Evolutionary conservation across 1,140 invertebrate species (phyloP), one percentile per base, ranked within the genome.

Genomic region (Pseudomyrmex cubaensis): DNA sequence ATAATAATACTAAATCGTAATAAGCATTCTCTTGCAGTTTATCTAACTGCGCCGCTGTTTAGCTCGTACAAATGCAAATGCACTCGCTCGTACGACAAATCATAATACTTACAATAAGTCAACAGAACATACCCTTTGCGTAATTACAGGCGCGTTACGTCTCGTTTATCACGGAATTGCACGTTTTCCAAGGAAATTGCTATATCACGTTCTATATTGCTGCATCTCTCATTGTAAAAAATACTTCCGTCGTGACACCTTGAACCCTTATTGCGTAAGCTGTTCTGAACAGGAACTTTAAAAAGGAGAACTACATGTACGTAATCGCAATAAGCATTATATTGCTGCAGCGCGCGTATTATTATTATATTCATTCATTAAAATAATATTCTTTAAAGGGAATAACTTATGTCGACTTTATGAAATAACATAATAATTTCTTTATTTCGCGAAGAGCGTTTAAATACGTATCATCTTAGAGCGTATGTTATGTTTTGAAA

Each of bases 21-120:
- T 22, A 87, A 87, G 86, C 82, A 87, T 87, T 80, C 3, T 52
- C 35, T 52, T 66, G 9, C 56, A 59, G 73, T 77, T 73, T 67
- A 25, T 57, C 56, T 63, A 63, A 77, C 48, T 66, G 80, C 61
- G 57, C 77, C 35, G 50, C 59, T 22, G 64, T 44, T 57, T 62
- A 63, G 44, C 44, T 87, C 77, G 63, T 77, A 82, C 64, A 88
- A 35, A 88, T 83, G 46, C 52, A 63, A 73, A 88, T 75, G 73
- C 82, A 44, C 57, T 84, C 82, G 70, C 57, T 56, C 44, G 56
- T 69, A 87, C 17, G 63, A 88, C 82, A 88, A 89, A 89, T 69
- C 85, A 85, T 87, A 63, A 70, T 85, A 82, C 83, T 85, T 88
- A 87, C 66, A 87, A 85, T 87, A 72, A 88, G 57, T 87, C 75